phyloP scores from a whole-genome alignment of 2,797 vertebrate species.

The Avahi laniger region DNA sequence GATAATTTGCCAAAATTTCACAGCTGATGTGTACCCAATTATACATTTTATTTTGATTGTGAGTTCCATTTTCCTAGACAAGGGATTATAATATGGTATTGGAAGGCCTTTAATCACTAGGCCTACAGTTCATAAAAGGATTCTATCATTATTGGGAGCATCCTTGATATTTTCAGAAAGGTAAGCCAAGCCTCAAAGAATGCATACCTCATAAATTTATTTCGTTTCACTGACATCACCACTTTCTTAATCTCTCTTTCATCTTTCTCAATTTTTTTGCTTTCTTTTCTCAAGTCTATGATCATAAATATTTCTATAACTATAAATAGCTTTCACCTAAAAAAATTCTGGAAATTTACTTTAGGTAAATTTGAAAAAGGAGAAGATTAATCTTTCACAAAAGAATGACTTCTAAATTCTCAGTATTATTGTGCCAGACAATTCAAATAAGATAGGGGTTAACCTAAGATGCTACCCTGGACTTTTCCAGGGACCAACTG shows the following conservation, averaged over 20 bases:
- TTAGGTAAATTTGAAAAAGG: neutral
- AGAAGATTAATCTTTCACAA: neutral
- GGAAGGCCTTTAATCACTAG: neutral
- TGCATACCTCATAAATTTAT: neutral
- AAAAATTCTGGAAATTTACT: constrained; percentile 48
- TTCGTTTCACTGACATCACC: constrained; percentile 18
- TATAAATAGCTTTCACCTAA: constrained; percentile 25
- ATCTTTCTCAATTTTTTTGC: neutral
- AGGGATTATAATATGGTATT: neutral
- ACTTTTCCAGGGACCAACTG: neutral
- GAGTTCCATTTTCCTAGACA: neutral
- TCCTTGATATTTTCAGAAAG: neutral
- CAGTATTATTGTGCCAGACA: neutral
- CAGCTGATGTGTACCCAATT: neutral
- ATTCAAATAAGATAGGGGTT: neutral
- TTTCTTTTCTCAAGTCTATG: constrained; percentile 8
- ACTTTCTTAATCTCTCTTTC: constrained; percentile 8
- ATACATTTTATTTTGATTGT: neutral
- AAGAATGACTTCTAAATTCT: neutral
- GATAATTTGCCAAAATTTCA: neutral
- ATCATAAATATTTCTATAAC: constrained; percentile 35
- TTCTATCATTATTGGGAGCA: neutral
- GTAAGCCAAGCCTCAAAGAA: constrained; percentile 23
- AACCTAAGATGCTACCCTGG: neutral
- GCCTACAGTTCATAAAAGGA: neutral